A percentile compares a stretch with the other conserved stretches of the same genome.
phyloP scores from a whole-genome alignment of 2,888 invertebrate genomes.

The Anarsia innoxiella region DNA sequence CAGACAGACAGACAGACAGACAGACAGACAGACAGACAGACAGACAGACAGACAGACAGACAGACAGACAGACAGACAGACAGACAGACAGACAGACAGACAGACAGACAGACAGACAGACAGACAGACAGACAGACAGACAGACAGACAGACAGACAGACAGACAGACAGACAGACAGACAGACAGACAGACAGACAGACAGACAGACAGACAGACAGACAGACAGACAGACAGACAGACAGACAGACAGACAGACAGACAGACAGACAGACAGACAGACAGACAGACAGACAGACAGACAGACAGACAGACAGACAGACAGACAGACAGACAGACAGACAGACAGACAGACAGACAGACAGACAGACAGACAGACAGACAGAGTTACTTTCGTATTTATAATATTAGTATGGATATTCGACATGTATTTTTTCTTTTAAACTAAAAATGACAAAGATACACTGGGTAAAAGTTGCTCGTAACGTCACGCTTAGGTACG shows the following conservation, averaged over 20 bases:
- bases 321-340: constrained; percentile 1
- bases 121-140: constrained; percentile 2
- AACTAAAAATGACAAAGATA: too few species aligned
- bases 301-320: constrained; percentile 1
- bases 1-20: constrained; percentile 3
- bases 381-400: too few species aligned
- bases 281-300: constrained; percentile 2
- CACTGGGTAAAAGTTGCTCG: too few species aligned
- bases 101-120: constrained; percentile 2
- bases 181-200: constrained; percentile 2
- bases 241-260: constrained; percentile 2
- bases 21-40: constrained; percentile 5
- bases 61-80: constrained; percentile 2
- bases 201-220: constrained; percentile 2
- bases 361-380: neutral
- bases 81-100: constrained; percentile 2
- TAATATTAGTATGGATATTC: too few species aligned
- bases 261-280: constrained; percentile 2
- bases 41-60: constrained; percentile 2
- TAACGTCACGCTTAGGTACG: too few species aligned
- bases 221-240: constrained; percentile 2
- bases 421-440: too few species aligned
- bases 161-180: constrained; percentile 2
- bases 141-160: constrained; percentile 2
- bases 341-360: constrained; percentile 1